Evolutionary conservation across 2,113 vertebrate genomes (phyloP), one percentile per base, ranked within the genome.

Genomic region (Gopherus evgoodei): DNA sequence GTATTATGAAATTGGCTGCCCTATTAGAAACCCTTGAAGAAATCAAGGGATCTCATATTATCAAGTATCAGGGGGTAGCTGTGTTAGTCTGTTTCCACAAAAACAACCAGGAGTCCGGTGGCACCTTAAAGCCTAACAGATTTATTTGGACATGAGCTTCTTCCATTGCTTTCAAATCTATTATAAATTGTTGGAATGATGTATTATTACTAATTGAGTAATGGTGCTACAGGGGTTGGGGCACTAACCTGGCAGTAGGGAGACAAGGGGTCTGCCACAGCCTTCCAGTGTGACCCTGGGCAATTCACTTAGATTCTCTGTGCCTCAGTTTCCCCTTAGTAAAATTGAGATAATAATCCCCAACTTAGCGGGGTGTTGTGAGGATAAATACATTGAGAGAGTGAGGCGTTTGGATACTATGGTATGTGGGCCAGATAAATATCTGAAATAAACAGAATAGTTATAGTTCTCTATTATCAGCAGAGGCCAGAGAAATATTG

Each of bases 1-100:
- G 31, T 44, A 81, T 92, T 87, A 86, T 17, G 49, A 89, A 88
- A 89, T 56, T 75, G 65, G 65, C n/a, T 79, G n/a, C n/a, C 81
- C 11, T 79, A 25, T 25, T 24, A 27, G 25, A 47, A 78, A 78
- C 16, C 6, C 50, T 54, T 38, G 72, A 50, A 90, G 72, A 72
- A 38, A 53, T 44, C 42, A 81, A 79, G 57, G 12, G 83, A 56
- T 52, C 22, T 17, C 72, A 86, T 78, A 59, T 53, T 57, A 79
- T 78, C 42, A 31, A 22, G 19, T 50, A 50, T 50, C 50, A 49
- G 50, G 14, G 50, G 50, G 50, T 50, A 16, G 14, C 50, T 14
- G 50, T 50, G 14, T 50, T 50, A 50, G 50, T 50, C 50, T 50
- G 50, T 50, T 50, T 50, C 50, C 50, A 50, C 50, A 50, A 50